Evolutionary conservation across 2,797 vertebrate species (phyloP), one percentile per base, ranked within the genome.

Genomic region (Alosa sapidissima): DNA sequence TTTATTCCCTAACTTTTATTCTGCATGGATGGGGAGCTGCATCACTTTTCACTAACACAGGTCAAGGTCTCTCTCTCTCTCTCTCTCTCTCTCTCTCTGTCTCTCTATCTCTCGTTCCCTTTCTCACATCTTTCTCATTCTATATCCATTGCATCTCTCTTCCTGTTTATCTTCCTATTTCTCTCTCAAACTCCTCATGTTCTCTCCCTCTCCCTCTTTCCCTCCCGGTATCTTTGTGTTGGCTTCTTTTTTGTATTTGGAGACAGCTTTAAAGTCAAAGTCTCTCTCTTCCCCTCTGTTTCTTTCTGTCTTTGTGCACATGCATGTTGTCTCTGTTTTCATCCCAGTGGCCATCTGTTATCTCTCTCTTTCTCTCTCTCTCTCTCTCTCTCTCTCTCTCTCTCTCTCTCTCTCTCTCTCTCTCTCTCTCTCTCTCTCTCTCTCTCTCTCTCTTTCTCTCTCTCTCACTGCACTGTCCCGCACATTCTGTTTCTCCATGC

Each of bases 121-220:
- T 2, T 47, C 21, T 72, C 65, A 11, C 65, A 41, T 72, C 65
- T 41, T 33, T 81, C 47, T 51, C 16, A 10, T 47, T 51, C 48
- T 52, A 6, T 24, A 45, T 41, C 13, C 48, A 49, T 49, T 49
- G 21, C 45, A n/a, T 45, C 16, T 49, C 49, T n/a, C 11, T 41
- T 88, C 87, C 86, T 87, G 84, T 82, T 87, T 49, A 87, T 82
- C 14, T 68, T 24, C 41, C 36, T 41, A 41, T 41, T 41, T 41
- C 41, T 41, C 4, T 41, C 41, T 41, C 41, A 41, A 41, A 41
- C 41, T 41, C 41, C 41, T 41, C 2, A 41, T 41, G 41, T 41
- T 41, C 41, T 65, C 8, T 68, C 84, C 72, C 87, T 86, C 85
- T 1, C 81, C 48, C 84, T 81, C 65, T 83, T 65, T 65, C 21